These are phyloP conservation scores for Catajapyx aquilonaris DNA, from an alignment of 1,140 invertebrate genomes.

Conservation along the genomic window DNA sequence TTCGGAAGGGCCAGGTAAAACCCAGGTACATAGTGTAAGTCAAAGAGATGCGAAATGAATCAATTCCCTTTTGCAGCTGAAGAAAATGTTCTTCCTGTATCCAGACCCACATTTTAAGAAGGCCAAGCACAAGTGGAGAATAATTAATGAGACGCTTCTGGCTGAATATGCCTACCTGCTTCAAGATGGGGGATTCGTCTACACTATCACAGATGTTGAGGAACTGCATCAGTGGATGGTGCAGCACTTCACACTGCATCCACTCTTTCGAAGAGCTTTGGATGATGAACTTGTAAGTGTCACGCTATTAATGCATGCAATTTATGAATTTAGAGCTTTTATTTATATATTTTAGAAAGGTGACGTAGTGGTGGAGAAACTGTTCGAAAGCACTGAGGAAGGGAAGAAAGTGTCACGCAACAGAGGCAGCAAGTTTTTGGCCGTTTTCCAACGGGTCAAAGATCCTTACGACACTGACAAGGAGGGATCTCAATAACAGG, in stretches of 20 bases:
- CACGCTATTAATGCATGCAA: too few relatives aligned
- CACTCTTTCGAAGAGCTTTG: conserved; percentile 57
- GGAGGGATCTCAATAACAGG: neutral
- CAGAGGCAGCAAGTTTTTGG: conserved; percentile 79
- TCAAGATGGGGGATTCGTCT: conserved; percentile 65
- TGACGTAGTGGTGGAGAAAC: conserved; percentile 69
- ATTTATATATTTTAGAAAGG: conserved; percentile 29
- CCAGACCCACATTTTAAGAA: conserved; percentile 99
- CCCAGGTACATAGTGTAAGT: too few relatives aligned
- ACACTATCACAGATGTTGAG: conserved; percentile 95
- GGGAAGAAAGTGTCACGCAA: conserved; percentile 94
- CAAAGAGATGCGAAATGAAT: too few relatives aligned
- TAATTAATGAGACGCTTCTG: conserved; percentile 78
- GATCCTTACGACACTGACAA: conserved; percentile 20
- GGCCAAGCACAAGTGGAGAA: conserved; percentile 97
- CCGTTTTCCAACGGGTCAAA: conserved; percentile 58
- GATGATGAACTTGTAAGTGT: conserved; percentile 53
- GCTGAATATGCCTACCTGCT: conserved; percentile 95
- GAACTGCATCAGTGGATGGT: conserved; percentile 97
- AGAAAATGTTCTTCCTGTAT: conserved; percentile 99
- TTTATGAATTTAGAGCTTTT: too few relatives aligned
- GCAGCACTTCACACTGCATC: conserved; percentile 73
- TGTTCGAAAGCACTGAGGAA: conserved; percentile 89
- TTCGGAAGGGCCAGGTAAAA: conserved; percentile 71
- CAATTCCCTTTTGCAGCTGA: conserved; percentile 41